Percentiles rank a stretch among this genome's conserved stretches.
These are phyloP conservation scores for Rhinatrema bivittatum DNA, from an alignment of 2,797 vertebrate genomes.

Conservation along the genomic window DNA sequence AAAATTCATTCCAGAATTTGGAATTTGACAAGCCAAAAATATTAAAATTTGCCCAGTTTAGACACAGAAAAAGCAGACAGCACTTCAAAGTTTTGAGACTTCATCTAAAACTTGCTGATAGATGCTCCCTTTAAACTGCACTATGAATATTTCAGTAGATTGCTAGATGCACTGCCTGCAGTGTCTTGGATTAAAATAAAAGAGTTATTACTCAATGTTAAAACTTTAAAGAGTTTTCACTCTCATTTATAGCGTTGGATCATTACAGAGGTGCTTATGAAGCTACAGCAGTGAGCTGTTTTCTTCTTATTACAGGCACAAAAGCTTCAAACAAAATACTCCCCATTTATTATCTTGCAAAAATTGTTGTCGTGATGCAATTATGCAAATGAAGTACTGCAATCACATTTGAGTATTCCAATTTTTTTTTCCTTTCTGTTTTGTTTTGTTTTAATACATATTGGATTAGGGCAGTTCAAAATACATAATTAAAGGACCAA, in stretches of 20 bases:
- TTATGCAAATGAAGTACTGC: constrained; percentile 31
- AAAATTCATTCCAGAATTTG: too few species aligned
- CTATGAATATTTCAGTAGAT: constrained; percentile 18
- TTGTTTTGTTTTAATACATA: constrained; percentile 36
- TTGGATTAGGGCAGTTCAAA: constrained; percentile 31
- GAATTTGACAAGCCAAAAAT: too few species aligned
- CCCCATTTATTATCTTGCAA: constrained; percentile 26
- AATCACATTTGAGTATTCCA: constrained; percentile 38
- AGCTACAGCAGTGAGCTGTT: constrained; percentile 9
- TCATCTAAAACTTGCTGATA: constrained; percentile 13
- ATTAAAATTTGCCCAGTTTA: not conserved
- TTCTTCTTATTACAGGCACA: constrained; percentile 14
- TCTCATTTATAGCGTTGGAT: constrained; percentile 15
- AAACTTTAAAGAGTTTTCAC: constrained; percentile 8
- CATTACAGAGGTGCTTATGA: constrained; percentile 15
- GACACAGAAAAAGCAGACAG: not conserved
- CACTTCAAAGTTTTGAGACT: constrained; percentile 11
- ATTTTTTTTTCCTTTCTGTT: too few species aligned
- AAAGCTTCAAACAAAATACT: constrained; percentile 19
- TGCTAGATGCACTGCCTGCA: not conserved
- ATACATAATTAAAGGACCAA: constrained; percentile 5
- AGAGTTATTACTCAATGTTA: constrained; percentile 8
- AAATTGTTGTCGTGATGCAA: constrained; percentile 38
- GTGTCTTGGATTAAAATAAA: constrained; percentile 10
- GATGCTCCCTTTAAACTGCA: constrained; percentile 4